Base-by-base conservation (phyloP, 64 coral and sea anemone genomes). In the Pachyseris speciosa region DNA sequence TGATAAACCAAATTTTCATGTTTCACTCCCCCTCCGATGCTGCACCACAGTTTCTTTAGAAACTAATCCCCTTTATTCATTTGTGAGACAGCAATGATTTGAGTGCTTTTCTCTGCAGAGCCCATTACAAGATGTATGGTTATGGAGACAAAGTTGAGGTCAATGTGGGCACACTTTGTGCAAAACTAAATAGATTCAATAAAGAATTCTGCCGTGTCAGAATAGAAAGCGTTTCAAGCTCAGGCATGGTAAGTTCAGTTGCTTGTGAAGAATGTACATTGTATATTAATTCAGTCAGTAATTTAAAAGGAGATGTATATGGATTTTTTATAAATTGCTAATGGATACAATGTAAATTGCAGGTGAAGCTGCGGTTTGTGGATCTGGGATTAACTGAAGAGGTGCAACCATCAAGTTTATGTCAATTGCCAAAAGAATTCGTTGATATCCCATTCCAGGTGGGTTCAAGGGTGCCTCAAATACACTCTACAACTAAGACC, bases 181-280 rank as follows among this genome's bases (percentile, higher is more conserved):
- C 75, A 37, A 26, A 17, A 30, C 31, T 38, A 1, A 52, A 80
- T 28, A 80, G 75, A 34, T 13, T 32, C 2, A 58, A 13, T 33
- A 80, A 80, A 34, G 75, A 80, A 31, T 59, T 80, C 30, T 58
- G 75, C 17, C 75, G 75, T 55, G 30, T 53, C 49, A 80, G 75
- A 37, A 38, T 80, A 34, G 75, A 80, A 59, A 16, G 48, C n/a
- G 51, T 80, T 58, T 2, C 75, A 13, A 58, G 10, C 32, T n/a
- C 51, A 37, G 75, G 31, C 17, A 80, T 37, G 75, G 75, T 80
- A 58, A 55, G 49, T 32, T 31, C 1, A 78, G 3, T 27, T 49
- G 15, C 8, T 10, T 0, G 45, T 49, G 15, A 49, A 49, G 45
- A 49, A 49, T 10, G 0, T 10, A 10, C 45, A n/a, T n/a, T n/a